These are phyloP conservation scores for Drosophila teissieri DNA, from an alignment of 1,140 invertebrate genomes.

Conservation along the genomic window DNA sequence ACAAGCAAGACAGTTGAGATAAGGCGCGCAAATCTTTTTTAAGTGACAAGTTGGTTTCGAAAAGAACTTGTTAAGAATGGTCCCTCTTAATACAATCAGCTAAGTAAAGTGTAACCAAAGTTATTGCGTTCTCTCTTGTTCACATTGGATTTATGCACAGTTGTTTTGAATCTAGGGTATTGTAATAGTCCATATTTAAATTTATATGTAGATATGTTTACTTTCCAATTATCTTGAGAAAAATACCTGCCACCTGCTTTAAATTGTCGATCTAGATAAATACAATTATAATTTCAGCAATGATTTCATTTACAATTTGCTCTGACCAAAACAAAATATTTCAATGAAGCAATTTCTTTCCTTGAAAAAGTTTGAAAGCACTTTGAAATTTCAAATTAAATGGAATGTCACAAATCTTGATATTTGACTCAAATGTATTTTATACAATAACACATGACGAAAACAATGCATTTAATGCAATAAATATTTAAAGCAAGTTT, in stretches of 20 bases:
- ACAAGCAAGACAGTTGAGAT: no score
- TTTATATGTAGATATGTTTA: not conserved
- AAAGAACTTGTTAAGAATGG: no score
- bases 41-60: no score
- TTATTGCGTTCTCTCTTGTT: no score
- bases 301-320: constrained; percentile 10
- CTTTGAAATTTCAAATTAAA: not conserved
- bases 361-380: not conserved
- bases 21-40: no score
- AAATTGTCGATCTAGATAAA: not conserved
- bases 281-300: not conserved
- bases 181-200: not conserved
- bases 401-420: not conserved
- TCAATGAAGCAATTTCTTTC: not conserved
- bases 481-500: constrained; percentile 4
- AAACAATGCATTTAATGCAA: not conserved
- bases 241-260: constrained; percentile 1
- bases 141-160: no score
- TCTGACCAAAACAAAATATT: not conserved
- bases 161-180: not conserved
- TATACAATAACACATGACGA: not conserved
- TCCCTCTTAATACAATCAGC: no score
- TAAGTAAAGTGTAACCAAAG: no score
- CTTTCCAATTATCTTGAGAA: not conserved
- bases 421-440: not conserved